Conservation (phyloP, 2,797 vertebrate genomes). For the Lithobates pipiens region DNA sequence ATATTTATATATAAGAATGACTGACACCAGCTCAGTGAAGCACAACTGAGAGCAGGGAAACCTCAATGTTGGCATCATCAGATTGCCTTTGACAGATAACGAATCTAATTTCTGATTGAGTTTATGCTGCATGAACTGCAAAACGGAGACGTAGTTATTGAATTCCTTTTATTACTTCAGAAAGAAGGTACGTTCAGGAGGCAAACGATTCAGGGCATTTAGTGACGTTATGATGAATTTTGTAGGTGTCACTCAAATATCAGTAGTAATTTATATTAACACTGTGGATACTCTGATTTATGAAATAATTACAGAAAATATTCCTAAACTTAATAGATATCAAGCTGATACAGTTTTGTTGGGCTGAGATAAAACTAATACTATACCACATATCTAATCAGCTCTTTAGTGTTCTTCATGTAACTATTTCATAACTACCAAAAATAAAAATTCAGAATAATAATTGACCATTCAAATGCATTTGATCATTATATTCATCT, state of each 20-base stretch:
- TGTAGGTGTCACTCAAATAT: neutral
- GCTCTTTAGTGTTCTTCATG: neutral
- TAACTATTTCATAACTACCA: neutral
- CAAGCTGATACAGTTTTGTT: no score
- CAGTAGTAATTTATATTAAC: neutral
- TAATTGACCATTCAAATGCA: neutral
- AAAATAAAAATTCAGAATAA: neutral
- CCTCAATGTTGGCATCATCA: neutral
- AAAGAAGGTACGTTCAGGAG: neutral
- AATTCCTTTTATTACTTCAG: neutral
- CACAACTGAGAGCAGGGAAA: neutral
- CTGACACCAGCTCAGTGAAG: conserved; percentile 10
- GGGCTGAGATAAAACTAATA: no score
- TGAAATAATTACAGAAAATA: no score
- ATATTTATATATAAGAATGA: neutral
- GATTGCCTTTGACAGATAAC: neutral
- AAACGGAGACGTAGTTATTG: neutral
- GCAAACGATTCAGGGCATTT: neutral
- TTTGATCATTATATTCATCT: neutral
- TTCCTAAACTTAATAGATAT: no score
- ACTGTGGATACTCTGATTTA: no score
- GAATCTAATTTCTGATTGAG: neutral
- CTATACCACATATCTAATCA: neutral
- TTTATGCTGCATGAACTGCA: neutral
- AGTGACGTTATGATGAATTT: neutral